Evolutionary conservation across 64 coral and sea anemone genomes (phyloP), one percentile per base, ranked within the genome.

Genomic region (Montipora capricornis): DNA sequence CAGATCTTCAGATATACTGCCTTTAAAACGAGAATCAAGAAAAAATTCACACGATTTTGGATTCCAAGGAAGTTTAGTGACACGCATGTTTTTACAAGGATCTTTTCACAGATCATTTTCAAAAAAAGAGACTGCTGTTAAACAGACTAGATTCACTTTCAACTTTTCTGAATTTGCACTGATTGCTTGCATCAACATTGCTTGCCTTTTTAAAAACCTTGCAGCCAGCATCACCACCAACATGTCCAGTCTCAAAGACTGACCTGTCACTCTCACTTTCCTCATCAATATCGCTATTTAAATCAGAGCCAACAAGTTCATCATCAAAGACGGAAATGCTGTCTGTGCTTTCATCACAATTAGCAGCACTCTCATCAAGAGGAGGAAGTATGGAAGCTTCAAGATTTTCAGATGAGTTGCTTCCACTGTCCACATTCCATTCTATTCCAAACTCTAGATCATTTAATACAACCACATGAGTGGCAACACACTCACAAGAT

Each of bases 61-160:
- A 70, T 70, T 70, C 68, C 5, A 5, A 0, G 68, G 68, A 70
- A 70, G 68, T 70, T 70, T 70, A 70, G 68, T 70, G 68, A 17
- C 68, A 70, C 68, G 14, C 68, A 70, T 70, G 68, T 70, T 70
- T 70, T 70, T 70, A 70, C 68, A 70, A 70, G 4, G 68, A 70
- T 70, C 68, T 70, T 70, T 70, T 4, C 68, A 70, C 68, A 70
- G 68, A 70, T 70, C 68, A 70, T 70, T 70, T 70, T 70, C 68
- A 70, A 29, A 70, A 70, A 70, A 70, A 8, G 68, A 70, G 68
- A 70, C 19, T 70, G 68, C 68, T 70, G 68, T 70, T 70, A 70
- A 70, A 70, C 68, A 70, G 68, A 70, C 68, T 70, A 70, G 68
- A 70, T 70, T 70, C 68, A 70, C 68, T 70, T 70, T 70, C 68